Evolutionary conservation across 1,140 invertebrate species (phyloP), one percentile per base, ranked within the genome.

Genomic region (Drosophila hydei): DNA sequence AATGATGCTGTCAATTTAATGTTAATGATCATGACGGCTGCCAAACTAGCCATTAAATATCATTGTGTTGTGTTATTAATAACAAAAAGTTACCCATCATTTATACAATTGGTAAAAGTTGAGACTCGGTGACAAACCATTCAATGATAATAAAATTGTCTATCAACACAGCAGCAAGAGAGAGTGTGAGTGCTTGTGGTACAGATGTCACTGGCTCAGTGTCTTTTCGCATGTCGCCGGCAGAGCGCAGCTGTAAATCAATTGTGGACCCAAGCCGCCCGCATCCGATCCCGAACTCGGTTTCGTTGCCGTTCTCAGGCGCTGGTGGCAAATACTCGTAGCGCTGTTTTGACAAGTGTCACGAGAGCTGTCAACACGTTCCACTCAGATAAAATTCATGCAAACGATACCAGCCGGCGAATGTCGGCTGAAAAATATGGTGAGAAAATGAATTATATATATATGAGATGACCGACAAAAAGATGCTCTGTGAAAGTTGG

Each of bases 261-360:
- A 67, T 75, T 75, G 63, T 18, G 8, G 2, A 25, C 55, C 19
- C 43, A 7, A 4, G 16, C 30, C 8, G 7, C 51, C 19, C 3
- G 38, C 14, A 16, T 1, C 48, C 48, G 16, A 18, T 16, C 14
- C 61, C 61, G 70, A 23, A 16, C 36, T 5, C 23, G 47, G 6
- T 14, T 16, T 25, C 48, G 16, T 18, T n/a, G 12, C 61, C 61
- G 69, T 43, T 11, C 47, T 5, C 42, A 16, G 54, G 43, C 23
- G n/a, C 30, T 38, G 59, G 62, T 67, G 58, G 75, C 72, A 84
- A 75, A 79, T 72, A 79, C 25, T 51, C 50, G 55, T 40, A 33
- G 50, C 33, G 62, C 69, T 74, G 72, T 77, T 85, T 72, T 85
- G 80, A 87, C 80, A 87, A 85, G 80, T 87, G 80, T 70, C 73